A percentile compares a stretch with the other conserved stretches of the same genome.
phyloP scores from a whole-genome alignment of 2,797 vertebrate species.

The Clarias laeviceps region DNA sequence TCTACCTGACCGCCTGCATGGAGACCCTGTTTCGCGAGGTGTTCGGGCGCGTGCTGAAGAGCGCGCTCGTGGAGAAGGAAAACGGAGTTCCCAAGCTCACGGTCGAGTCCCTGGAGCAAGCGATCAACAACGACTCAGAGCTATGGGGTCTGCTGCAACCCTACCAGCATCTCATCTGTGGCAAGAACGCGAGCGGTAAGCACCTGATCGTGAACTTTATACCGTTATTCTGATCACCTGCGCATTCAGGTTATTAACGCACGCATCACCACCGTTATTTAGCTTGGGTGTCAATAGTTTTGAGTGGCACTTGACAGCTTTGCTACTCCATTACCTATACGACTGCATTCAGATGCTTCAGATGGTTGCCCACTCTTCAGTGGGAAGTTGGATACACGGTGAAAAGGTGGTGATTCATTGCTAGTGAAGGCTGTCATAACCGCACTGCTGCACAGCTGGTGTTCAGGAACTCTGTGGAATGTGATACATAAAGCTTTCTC shows the following conservation, averaged over 20 bases:
- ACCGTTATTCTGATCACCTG: background rate
- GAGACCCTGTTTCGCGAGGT: constrained; percentile 80
- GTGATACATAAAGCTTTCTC: background rate
- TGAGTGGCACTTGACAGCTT: constrained; percentile 14
- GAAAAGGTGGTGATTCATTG: constrained; percentile 12
- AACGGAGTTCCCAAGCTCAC: constrained; percentile 75
- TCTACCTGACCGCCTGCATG: constrained; percentile 80
- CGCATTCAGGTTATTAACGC: background rate
- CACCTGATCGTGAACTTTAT: background rate
- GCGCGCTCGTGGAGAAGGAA: constrained; percentile 74
- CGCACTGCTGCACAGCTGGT: background rate
- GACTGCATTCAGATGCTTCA: background rate
- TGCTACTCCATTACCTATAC: background rate
- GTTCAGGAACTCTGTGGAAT: background rate
- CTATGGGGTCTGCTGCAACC: constrained; percentile 82
- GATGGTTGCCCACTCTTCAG: background rate
- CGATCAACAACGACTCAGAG: constrained; percentile 79
- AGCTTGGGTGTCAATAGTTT: constrained; percentile 19
- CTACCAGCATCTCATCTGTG: constrained; percentile 81
- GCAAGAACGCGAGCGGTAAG: constrained; percentile 82
- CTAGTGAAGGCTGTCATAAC: background rate
- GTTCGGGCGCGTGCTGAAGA: constrained; percentile 73
- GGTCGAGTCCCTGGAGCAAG: constrained; percentile 77
- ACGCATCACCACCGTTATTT: background rate
- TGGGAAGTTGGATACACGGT: constrained; percentile 1